phyloP scores from a whole-genome alignment of 2,888 invertebrate genomes.

The Noctua fimbriata region DNA sequence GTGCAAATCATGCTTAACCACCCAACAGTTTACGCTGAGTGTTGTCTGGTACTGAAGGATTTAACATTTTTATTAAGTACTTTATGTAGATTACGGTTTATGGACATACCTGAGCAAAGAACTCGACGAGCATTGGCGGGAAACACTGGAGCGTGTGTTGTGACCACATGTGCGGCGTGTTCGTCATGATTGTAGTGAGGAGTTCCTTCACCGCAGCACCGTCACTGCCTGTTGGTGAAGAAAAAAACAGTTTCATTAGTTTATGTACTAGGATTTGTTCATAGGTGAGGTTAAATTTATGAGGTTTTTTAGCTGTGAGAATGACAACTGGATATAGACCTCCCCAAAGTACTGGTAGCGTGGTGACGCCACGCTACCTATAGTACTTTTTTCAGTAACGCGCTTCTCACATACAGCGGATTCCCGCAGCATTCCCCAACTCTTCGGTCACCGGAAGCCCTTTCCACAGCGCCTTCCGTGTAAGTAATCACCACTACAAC shows the following conservation, averaged over 20 bases:
- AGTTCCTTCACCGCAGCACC: slow-evolving; percentile 97
- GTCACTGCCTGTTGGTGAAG: slow-evolving; percentile 81
- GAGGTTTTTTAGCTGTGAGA: background rate
- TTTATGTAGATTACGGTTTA: background rate
- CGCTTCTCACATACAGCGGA: background rate
- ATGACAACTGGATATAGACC: background rate
- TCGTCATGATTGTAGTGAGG: slow-evolving; percentile 96
- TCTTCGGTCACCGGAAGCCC: background rate
- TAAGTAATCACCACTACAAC: background rate
- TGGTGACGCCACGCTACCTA: no score
- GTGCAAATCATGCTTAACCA: background rate
- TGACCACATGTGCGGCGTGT: slow-evolving; percentile 99
- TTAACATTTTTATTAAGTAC: background rate
- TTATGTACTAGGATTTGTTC: background rate
- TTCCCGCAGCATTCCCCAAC: background rate
- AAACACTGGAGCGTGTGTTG: slow-evolving; percentile 97
- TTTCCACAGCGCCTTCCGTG: background rate
- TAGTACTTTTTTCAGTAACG: no score
- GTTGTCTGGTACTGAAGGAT: background rate
- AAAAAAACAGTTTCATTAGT: background rate
- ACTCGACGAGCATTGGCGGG: slow-evolving; percentile 96
- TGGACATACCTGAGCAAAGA: slow-evolving; percentile 93
- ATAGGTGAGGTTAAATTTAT: background rate
- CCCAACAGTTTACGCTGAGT: background rate
- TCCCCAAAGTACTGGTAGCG: background rate